These are phyloP conservation scores for Drosophila arizonae DNA, from an alignment of 1,140 invertebrate species.

Conservation along the genomic window DNA sequence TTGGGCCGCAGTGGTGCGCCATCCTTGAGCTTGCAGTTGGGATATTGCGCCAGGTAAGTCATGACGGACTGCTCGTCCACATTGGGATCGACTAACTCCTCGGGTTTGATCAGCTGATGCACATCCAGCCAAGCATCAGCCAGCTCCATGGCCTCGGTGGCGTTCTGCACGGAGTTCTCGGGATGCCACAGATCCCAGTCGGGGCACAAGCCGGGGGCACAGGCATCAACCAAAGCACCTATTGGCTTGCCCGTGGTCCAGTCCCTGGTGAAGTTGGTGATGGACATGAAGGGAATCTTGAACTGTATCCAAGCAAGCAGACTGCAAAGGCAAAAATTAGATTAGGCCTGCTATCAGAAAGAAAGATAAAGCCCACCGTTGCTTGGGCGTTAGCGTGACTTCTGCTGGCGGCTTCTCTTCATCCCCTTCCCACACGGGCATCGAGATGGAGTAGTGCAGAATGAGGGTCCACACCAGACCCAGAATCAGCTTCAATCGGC, in stretches of 20 bases:
- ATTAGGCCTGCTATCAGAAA: no score
- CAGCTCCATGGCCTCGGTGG: conserved; percentile 94
- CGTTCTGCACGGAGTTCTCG: conserved; percentile 92
- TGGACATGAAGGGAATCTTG: conserved; percentile 91
- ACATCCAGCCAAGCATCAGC: conserved; percentile 96
- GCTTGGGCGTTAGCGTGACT: conserved; percentile 91
- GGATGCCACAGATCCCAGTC: conserved; percentile 94
- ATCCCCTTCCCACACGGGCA: conserved; percentile 92
- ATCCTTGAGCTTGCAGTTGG: conserved; percentile 92
- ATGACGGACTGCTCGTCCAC: conserved; percentile 98
- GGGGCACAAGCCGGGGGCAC: conserved; percentile 94
- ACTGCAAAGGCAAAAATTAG: conserved; percentile 81
- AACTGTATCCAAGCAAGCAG: conserved; percentile 95
- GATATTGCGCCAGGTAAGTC: conserved; percentile 97
- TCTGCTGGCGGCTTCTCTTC: conserved; percentile 84
- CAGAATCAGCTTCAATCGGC: conserved; percentile 95
- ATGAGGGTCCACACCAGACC: conserved; percentile 98
- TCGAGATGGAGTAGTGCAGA: conserved; percentile 97
- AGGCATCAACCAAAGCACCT: conserved; percentile 94
- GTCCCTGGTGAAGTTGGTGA: conserved; percentile 96
- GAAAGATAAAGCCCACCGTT: conserved; percentile 84
- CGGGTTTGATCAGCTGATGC: conserved; percentile 95
- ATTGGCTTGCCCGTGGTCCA: conserved; percentile 96
- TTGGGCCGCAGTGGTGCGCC: conserved; percentile 91
- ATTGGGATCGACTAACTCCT: conserved; percentile 96